Conservation (phyloP, 2,113 vertebrate genomes). For the Xiphias gladius region DNA sequence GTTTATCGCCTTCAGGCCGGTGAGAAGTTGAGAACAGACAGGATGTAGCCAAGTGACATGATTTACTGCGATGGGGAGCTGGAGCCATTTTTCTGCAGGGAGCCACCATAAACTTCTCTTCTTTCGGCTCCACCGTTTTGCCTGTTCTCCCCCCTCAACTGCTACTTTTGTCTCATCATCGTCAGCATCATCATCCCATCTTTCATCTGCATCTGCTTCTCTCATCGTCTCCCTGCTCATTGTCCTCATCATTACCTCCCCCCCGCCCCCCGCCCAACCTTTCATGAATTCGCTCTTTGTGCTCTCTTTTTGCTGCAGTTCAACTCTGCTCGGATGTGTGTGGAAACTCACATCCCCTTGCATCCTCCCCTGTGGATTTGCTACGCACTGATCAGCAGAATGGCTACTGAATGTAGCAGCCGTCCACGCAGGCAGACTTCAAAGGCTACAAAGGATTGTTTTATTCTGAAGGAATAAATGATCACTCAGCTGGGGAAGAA, state of each 20-base stretch:
- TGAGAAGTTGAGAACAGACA: slow-evolving; percentile 72
- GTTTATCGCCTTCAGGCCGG: slow-evolving; percentile 66
- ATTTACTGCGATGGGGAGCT: slow-evolving; percentile 59
- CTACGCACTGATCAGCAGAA: slow-evolving; percentile 25
- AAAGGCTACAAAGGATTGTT: slow-evolving; percentile 44
- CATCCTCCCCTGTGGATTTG: slow-evolving; percentile 58
- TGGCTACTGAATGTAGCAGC: slow-evolving; percentile 26
- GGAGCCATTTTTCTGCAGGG: slow-evolving; percentile 44
- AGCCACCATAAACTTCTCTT: slow-evolving; percentile 46
- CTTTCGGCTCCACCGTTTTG: slow-evolving; percentile 10
- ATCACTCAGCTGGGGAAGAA: slow-evolving; percentile 45
- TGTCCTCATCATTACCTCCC: slow-evolving; percentile 56
- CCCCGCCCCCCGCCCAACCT: neutral
- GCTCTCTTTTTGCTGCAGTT: slow-evolving; percentile 32
- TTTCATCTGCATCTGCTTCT: slow-evolving; percentile 63
- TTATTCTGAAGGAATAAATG: slow-evolving; percentile 60
- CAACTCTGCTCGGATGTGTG: slow-evolving; percentile 13
- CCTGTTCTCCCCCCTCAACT: slow-evolving; percentile 10
- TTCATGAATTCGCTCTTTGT: slow-evolving; percentile 65
- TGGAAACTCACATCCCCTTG: slow-evolving; percentile 49
- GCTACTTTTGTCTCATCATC: slow-evolving; percentile 57
- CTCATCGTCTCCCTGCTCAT: slow-evolving; percentile 56
- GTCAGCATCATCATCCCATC: slow-evolving; percentile 53
- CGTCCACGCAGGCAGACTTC: slow-evolving; percentile 35
- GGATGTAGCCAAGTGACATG: slow-evolving; percentile 73